Evolutionary conservation across 2,797 vertebrate genomes (phyloP), one percentile per base, ranked within the genome.

Genomic region (Lacerta agilis): DNA sequence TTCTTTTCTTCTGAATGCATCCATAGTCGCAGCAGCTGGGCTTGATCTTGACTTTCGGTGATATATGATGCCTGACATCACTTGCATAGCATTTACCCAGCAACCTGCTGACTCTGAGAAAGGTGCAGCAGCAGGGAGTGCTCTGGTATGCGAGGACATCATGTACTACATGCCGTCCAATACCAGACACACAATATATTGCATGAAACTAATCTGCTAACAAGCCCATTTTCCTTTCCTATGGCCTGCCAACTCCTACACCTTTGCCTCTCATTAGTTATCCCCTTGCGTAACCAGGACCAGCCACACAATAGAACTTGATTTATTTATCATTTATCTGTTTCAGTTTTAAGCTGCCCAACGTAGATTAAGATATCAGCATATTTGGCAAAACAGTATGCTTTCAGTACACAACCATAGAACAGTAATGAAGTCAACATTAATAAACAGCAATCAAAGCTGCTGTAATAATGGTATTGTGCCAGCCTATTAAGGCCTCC

Each of bases 151-250:
- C 91, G 79, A 86, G 86, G 94, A 90, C 79, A 43, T 79, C 76
- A 85, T 2, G 8, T 87, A 67, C 66, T 88, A 77, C 55, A 81
- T 80, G 86, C 29, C 77, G 80, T 88, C 79, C 89, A 77, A 77
- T 79, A 82, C 27, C 82, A 92, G 77, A 38, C 61, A 86, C 86
- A 86, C 36, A 86, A 92, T 88, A 80, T 55, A 91, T 11, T 64
- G 78, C n/a, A 76, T 38, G 87, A 93, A 92, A 86, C 78, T 85
- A 92, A 91, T 83, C 72, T 43, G 23, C 17, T 91, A 85, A 29
- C 20, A 86, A 89, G 23, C 66, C 77, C n/a, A 36, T 71, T 91
- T 85, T 89, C 49, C 73, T 88, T 79, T 69, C 94, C 66, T 27
- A 0, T 43, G 36, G 71, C 82, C 88, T 89, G 79, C 83, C 77